These are phyloP conservation scores for Nezara viridula DNA, from an alignment of 2,888 invertebrate genomes.

Conservation along the genomic window DNA sequence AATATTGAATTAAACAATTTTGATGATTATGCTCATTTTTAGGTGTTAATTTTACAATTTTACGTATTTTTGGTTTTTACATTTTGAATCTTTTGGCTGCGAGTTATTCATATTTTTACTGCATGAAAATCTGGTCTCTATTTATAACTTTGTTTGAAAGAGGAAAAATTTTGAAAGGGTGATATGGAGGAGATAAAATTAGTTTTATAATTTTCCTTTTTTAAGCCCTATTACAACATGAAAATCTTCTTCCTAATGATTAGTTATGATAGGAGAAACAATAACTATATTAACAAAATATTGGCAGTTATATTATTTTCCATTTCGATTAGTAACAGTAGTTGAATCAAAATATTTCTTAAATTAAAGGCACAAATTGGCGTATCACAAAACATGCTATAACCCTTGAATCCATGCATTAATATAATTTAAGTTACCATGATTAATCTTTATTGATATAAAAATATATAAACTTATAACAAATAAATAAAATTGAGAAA, in stretches of 20 bases:
- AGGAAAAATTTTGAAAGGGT: too few species aligned
- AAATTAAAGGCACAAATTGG: background rate
- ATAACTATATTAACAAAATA: slow-evolving; percentile 7
- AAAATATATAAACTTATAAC: slow-evolving; percentile 44
- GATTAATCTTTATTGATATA: slow-evolving; percentile 33
- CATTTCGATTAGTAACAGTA: slow-evolving; percentile 6
- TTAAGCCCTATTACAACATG: background rate
- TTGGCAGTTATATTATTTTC: background rate
- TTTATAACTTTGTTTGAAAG: too few species aligned
- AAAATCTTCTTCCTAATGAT: background rate
- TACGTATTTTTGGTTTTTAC: too few species aligned
- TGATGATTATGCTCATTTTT: too few species aligned
- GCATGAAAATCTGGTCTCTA: too few species aligned
- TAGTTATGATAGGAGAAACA: background rate
- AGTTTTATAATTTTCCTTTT: too few species aligned
- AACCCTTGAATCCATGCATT: background rate
- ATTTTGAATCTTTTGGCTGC: too few species aligned
- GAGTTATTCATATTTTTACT: too few species aligned
- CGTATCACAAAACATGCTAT: background rate
- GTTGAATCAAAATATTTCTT: background rate
- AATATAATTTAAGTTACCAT: background rate
- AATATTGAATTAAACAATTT: too few species aligned
- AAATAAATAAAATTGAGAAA: slow-evolving; percentile 31
- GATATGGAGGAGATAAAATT: too few species aligned
- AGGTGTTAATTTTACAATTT: too few species aligned